Conservation (phyloP, 2,113 vertebrate species). For the Gymnogyps californianus region DNA sequence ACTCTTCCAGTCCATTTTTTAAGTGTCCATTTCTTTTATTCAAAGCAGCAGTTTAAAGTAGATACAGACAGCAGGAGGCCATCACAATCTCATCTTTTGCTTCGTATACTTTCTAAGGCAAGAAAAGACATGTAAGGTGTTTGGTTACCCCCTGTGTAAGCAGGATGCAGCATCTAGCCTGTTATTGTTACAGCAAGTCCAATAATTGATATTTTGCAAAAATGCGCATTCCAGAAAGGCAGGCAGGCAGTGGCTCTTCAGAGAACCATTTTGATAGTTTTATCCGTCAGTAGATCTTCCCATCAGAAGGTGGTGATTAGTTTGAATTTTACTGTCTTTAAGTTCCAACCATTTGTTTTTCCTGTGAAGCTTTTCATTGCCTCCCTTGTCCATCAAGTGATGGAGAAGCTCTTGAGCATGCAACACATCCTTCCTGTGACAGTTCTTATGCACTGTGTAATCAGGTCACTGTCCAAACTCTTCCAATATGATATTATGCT, state of each 20-base stretch:
- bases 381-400: not conserved
- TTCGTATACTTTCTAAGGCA: not conserved
- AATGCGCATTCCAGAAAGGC: not conserved
- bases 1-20: not conserved
- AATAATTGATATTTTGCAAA: not conserved
- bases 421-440: not conserved
- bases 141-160: not conserved
- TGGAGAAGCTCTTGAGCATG: not conserved
- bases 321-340: not conserved
- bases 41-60: not conserved
- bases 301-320: not conserved
- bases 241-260: not conserved
- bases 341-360: not conserved
- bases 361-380: not conserved
- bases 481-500: not conserved
- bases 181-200: not conserved
- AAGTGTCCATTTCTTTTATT: not conserved
- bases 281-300: not conserved
- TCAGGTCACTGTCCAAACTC: not conserved
- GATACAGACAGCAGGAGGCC: not conserved
- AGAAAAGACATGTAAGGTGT: not conserved
- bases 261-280: not conserved
- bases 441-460: not conserved
- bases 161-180: not conserved
- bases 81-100: not conserved